phyloP scores from a whole-genome alignment of 37 sponge, comb jelly and placozoan species.

The Bolinopsis microptera region DNA sequence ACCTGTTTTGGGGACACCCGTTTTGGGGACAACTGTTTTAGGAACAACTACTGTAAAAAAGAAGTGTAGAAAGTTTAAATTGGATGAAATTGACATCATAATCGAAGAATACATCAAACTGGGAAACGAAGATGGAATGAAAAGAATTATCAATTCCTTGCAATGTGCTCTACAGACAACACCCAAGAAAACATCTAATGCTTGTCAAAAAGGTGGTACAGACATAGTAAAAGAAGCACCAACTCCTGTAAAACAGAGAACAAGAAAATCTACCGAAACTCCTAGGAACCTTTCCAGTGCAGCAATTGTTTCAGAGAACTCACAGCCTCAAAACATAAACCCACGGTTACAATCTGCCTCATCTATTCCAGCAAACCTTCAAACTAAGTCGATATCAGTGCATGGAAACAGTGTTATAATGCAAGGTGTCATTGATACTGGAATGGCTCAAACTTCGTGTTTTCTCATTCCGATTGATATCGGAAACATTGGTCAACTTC shows the following conservation, averaged over 20 bases:
- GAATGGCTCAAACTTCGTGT: conserved; percentile 17
- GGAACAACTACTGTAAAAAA: background rate
- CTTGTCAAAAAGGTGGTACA: background rate
- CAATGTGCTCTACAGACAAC: background rate
- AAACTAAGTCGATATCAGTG: conserved; percentile 38
- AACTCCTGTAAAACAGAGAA: background rate
- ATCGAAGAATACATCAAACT: background rate
- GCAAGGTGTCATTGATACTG: conserved; percentile 55
- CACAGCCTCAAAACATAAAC: background rate
- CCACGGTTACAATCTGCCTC: background rate
- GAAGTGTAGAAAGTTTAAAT: background rate
- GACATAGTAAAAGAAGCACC: background rate
- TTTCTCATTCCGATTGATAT: conserved; percentile 63
- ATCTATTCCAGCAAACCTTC: conserved; percentile 18
- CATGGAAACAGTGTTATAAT: conserved; percentile 55
- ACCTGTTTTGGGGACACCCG: too few species aligned
- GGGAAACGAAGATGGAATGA: background rate
- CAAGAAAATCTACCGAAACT: background rate
- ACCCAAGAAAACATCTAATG: background rate
- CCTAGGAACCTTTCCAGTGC: too few species aligned
- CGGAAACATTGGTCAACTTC: background rate
- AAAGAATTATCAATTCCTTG: background rate
- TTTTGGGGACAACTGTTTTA: too few species aligned
- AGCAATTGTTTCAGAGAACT: background rate
- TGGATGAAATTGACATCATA: conserved; percentile 16